Evolutionary conservation across 2,797 vertebrate species (phyloP).

Genomic region (Anguilla pacifica): DNA sequence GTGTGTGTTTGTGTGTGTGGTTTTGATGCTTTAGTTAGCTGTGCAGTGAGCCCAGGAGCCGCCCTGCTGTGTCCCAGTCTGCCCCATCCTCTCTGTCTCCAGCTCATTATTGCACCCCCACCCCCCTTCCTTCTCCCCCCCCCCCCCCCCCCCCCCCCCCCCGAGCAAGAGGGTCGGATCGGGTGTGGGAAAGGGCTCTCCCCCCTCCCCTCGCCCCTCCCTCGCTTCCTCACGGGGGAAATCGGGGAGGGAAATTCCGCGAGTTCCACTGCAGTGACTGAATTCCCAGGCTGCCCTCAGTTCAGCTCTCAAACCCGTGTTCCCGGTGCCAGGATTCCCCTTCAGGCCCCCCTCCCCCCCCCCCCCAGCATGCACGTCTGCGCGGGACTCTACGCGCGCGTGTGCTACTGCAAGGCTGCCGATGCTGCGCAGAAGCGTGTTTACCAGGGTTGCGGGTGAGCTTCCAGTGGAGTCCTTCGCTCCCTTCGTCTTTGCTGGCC

Average conservation of each 20-base stretch:
- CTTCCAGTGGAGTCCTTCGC: neutral
- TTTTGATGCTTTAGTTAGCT: neutral
- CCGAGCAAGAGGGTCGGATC: neutral
- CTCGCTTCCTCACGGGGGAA: constrained; percentile 55
- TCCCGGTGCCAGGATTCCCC: constrained; percentile 16
- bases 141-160: neutral
- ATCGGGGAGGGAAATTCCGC: constrained; percentile 69
- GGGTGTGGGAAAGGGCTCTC: constrained; percentile 31
- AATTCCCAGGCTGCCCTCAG: constrained; percentile 36
- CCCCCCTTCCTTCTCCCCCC: neutral
- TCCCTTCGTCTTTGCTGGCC: neutral
- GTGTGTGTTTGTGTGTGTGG: neutral
- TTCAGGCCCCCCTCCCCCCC: neutral
- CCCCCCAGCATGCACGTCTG: neutral
- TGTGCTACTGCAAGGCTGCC: too few relatives aligned
- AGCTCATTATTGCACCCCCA: neutral
- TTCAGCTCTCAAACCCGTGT: neutral
- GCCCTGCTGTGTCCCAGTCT: neutral
- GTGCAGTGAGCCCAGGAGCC: neutral
- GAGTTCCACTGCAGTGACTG: constrained; percentile 67
- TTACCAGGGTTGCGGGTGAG: neutral
- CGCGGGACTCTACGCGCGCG: neutral
- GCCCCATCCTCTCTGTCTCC: neutral
- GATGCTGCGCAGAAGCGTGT: neutral
- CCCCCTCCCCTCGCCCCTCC: constrained; percentile 32